phyloP scores from a whole-genome alignment of 2,888 invertebrate genomes.

The Trilocha varians region DNA sequence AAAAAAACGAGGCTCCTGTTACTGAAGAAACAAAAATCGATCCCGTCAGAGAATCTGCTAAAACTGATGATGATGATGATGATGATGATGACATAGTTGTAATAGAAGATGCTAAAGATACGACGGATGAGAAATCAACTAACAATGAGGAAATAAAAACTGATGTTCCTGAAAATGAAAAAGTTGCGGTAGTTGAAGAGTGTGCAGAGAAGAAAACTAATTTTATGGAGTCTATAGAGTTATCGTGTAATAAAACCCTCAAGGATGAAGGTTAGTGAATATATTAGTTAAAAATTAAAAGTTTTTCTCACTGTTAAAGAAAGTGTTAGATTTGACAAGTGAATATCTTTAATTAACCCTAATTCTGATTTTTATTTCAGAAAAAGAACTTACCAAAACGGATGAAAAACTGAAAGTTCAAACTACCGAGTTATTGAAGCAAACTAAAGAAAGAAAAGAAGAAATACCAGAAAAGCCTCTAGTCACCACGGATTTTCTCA shows the following conservation, averaged over 20 bases:
- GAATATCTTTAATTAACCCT: neutral
- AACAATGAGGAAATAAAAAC: conserved; percentile 11
- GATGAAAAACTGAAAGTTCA: neutral
- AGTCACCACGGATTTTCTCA: conserved; percentile 41
- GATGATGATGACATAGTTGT: conserved; percentile 64
- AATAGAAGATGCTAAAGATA: conserved; percentile 41
- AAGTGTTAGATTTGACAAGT: too few species aligned
- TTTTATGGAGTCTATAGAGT: conserved; percentile 9
- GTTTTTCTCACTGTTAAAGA: too few species aligned
- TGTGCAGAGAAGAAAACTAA: conserved; percentile 13
- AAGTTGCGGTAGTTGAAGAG: conserved; percentile 12
- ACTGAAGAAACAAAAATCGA: conserved; percentile 18
- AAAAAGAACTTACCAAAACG: neutral
- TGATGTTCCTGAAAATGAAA: conserved; percentile 7
- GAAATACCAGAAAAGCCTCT: conserved; percentile 25
- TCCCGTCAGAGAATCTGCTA: too few species aligned
- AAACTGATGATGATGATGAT: conserved; percentile 47
- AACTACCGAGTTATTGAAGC: conserved; percentile 2
- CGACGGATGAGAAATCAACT: conserved; percentile 18
- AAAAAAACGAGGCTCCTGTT: conserved; percentile 7
- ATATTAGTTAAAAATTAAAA: neutral
- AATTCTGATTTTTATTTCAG: neutral
- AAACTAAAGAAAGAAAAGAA: conserved; percentile 8
- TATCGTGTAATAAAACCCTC: conserved; percentile 7
- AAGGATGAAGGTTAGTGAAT: neutral